phyloP scores from a whole-genome alignment of 2,797 vertebrate genomes.

The Pagetopsis macropterus region DNA sequence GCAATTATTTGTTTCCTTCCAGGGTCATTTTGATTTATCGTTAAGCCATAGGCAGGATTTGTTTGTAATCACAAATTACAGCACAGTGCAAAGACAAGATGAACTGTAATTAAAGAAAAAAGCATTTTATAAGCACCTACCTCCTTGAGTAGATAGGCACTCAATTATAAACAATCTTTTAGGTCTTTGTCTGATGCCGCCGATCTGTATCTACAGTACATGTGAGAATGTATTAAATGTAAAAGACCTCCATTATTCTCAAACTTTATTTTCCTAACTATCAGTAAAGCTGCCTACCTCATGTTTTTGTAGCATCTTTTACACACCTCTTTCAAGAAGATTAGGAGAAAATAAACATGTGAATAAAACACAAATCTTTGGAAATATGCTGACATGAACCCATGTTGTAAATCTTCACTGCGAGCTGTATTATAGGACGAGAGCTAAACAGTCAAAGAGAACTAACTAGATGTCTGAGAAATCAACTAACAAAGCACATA shows the following conservation, averaged over 20 bases:
- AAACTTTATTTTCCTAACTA: not conserved
- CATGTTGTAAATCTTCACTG: conserved; percentile 33
- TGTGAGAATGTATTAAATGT: too few species aligned
- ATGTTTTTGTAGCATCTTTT: conserved; percentile 12
- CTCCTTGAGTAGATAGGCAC: conserved; percentile 1
- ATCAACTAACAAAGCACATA: conserved; percentile 46
- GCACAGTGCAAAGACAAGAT: not conserved
- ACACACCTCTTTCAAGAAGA: conserved; percentile 10
- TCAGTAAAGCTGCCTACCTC: not conserved
- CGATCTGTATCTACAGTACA: not conserved
- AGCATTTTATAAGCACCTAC: not conserved
- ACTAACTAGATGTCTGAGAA: conserved; percentile 35
- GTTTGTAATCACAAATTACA: conserved; percentile 7
- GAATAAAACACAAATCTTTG: conserved; percentile 42
- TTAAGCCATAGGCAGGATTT: not conserved
- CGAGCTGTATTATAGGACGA: conserved; percentile 31
- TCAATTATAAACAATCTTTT: conserved; percentile 3
- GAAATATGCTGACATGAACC: conserved; percentile 55
- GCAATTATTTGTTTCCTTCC: not conserved
- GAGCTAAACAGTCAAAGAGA: conserved; percentile 35
- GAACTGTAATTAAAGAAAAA: not conserved
- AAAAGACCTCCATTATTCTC: not conserved
- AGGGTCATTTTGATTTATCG: not conserved
- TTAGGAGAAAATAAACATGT: conserved; percentile 16
- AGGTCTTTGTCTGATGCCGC: not conserved